A percentile compares a stretch with the other conserved stretches of the same genome.
phyloP scores from a whole-genome alignment of 2,113 vertebrate genomes.

The Todiramphus chloris region DNA sequence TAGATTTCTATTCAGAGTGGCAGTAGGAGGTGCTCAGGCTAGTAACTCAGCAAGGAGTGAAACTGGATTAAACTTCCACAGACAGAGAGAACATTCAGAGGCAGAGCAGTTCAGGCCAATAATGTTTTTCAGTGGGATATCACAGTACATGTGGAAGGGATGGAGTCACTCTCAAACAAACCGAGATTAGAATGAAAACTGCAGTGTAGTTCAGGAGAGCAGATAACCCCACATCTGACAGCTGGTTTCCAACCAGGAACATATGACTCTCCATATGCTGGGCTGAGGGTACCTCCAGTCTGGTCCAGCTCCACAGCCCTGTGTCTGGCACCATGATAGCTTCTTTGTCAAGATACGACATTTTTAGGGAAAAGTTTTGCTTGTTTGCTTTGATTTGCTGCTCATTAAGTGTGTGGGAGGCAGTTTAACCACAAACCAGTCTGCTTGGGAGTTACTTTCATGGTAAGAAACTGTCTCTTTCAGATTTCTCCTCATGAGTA shows the following conservation, averaged over 20 bases:
- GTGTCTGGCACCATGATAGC: background rate
- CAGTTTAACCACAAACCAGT: constrained; percentile 3
- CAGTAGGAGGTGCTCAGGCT: background rate
- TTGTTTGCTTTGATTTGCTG: background rate
- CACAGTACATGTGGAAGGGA: background rate
- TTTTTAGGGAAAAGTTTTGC: background rate
- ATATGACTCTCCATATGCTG: background rate
- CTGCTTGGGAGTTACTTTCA: background rate
- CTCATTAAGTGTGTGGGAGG: background rate
- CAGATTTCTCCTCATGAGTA: background rate
- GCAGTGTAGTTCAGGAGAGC: background rate
- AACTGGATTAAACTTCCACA: background rate
- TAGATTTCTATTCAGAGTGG: background rate
- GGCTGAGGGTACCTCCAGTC: background rate
- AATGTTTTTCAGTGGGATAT: background rate
- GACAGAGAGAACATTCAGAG: background rate
- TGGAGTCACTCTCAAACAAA: background rate
- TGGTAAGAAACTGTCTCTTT: background rate
- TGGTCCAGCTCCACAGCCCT: background rate
- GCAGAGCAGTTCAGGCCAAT: background rate
- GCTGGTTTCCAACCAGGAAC: background rate
- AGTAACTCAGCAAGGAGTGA: background rate
- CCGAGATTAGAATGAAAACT: background rate
- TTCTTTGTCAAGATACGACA: background rate
- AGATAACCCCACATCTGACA: background rate